Evolutionary conservation across 1,140 invertebrate genomes (phyloP).

Genomic region (Chrysopa pallens): DNA sequence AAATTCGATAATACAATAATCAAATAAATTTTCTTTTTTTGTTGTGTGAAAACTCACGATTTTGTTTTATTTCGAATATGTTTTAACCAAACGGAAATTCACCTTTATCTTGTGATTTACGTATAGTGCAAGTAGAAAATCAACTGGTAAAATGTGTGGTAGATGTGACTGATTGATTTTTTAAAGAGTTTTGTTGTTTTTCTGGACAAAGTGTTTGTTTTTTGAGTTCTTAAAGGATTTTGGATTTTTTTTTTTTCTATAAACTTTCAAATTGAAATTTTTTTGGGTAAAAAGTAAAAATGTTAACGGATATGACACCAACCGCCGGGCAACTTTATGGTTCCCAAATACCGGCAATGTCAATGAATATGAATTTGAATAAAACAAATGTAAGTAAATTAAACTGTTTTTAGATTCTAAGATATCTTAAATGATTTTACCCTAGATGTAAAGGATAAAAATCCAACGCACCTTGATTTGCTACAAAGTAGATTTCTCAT

Average conservation of each 20-base stretch:
- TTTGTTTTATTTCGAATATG: too few species aligned
- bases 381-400: conserved; percentile 21
- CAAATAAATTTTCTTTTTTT: too few species aligned
- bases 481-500: too few species aligned
- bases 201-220: not conserved
- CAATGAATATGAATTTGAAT: conserved; percentile 26
- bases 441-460: too few species aligned
- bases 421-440: too few species aligned
- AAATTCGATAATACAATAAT: too few species aligned
- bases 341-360: conserved; percentile 32
- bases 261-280: too few species aligned
- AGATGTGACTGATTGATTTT: not conserved
- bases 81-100: too few species aligned
- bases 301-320: conserved; percentile 35
- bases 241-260: not conserved
- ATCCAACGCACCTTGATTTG: too few species aligned
- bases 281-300: conserved; percentile 7
- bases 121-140: not conserved
- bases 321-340: conserved; percentile 33
- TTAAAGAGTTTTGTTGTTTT: not conserved
- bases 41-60: too few species aligned
- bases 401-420: too few species aligned
- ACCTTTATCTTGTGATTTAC: too few species aligned
- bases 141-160: not conserved
- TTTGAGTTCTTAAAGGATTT: not conserved